Conservation (phyloP, 1,140 invertebrate genomes). For the Camponotus vicinus region DNA sequence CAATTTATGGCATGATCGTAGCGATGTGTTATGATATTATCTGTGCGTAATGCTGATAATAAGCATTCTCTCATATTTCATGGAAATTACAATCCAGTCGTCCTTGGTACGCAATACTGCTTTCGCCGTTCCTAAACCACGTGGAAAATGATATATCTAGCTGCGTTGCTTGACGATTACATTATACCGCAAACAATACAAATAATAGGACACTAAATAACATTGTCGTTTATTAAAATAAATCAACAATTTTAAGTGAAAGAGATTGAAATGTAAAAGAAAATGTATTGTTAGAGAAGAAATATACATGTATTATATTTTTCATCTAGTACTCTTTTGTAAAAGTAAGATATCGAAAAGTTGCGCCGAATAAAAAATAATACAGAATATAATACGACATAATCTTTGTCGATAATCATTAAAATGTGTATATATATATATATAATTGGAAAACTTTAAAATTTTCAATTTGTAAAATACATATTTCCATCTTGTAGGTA, state of each 20-base stretch:
- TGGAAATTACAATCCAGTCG: neutral
- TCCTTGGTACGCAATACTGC: neutral
- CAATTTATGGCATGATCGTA: slow-evolving; percentile 6
- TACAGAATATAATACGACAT: no score
- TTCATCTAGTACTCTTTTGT: no score
- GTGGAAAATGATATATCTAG: neutral
- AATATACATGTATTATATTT: no score
- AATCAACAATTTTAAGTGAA: no score
- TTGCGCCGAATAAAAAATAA: no score
- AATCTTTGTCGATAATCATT: no score
- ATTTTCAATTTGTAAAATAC: no score
- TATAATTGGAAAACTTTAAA: no score
- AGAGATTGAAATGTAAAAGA: neutral
- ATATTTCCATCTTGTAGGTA: neutral
- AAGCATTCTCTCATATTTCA: neutral
- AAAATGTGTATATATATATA: no score
- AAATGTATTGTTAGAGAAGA: neutral
- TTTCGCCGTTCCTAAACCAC: neutral
- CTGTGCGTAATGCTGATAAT: neutral
- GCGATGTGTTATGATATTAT: neutral
- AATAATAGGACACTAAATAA: neutral
- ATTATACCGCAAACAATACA: neutral
- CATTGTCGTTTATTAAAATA: neutral
- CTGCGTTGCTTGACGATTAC: neutral
- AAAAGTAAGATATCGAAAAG: no score